Percentiles rank a stretch among this genome's conserved stretches.
These are phyloP conservation scores for Boulengeromyrus knoepffleri DNA, from an alignment of 2,113 vertebrate genomes.

Conservation along the genomic window DNA sequence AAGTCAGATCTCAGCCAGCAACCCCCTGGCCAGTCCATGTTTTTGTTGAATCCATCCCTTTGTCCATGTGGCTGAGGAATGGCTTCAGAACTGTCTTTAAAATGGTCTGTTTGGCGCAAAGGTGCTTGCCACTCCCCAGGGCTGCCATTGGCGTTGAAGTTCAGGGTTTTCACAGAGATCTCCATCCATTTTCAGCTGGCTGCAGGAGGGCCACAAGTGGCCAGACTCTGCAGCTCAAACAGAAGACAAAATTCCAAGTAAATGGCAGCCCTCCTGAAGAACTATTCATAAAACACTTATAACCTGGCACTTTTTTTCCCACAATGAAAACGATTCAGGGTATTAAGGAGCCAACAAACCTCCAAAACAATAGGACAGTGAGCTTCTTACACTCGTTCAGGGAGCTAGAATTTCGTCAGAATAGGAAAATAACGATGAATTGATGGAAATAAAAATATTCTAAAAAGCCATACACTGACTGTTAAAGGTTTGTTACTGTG, in stretches of 20 bases:
- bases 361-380: not conserved
- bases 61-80: not conserved
- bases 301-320: not conserved
- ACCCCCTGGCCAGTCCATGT: not conserved
- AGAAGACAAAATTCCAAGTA: not conserved
- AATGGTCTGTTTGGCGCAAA: not conserved
- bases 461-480: not conserved
- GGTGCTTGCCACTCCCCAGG: not conserved
- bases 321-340: not conserved
- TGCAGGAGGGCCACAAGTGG: not conserved
- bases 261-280: not conserved
- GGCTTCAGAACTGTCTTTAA: not conserved
- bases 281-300: not conserved
- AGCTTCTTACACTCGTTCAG: not conserved
- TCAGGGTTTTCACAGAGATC: not conserved
- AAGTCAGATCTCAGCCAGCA: not conserved
- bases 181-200: not conserved
- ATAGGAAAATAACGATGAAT: not conserved
- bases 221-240: not conserved
- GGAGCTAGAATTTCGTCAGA: not conserved
- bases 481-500: not conserved
- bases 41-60: not conserved
- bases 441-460: not conserved
- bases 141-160: not conserved
- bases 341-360: not conserved